Evolutionary conservation across 1,140 invertebrate species (phyloP).

Genomic region (Heterodera schachtii): DNA sequence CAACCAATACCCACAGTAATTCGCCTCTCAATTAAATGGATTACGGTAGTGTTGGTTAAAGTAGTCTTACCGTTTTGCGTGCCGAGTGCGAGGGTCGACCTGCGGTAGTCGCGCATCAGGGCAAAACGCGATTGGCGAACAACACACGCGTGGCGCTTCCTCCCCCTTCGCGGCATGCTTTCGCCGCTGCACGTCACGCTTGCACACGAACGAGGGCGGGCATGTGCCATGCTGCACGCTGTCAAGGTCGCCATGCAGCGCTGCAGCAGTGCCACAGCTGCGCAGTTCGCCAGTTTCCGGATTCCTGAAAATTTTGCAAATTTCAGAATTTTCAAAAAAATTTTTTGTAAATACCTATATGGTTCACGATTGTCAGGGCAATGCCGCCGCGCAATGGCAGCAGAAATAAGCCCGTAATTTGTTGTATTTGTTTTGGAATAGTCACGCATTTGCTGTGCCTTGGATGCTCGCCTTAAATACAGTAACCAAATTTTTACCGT

Average conservation of each 20-base stretch:
- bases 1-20: too few species aligned
- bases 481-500: too few species aligned
- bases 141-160: constrained; percentile 8
- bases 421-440: not conserved
- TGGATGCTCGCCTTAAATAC: not conserved
- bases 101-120: constrained; percentile 7
- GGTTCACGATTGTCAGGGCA: not conserved
- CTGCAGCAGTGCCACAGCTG: not conserved
- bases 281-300: not conserved
- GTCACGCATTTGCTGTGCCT: not conserved
- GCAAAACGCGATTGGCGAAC: constrained; percentile 33
- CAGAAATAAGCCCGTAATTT: too few species aligned
- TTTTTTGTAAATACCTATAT: not conserved
- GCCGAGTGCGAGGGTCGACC: constrained; percentile 18
- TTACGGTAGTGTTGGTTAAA: too few species aligned
- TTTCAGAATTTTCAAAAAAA: too few species aligned
- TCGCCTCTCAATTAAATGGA: too few species aligned
- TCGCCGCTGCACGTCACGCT: not conserved
- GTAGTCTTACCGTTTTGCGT: constrained; percentile 24
- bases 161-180: not conserved
- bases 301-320: not conserved
- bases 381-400: not conserved
- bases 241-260: too few species aligned
- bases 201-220: not conserved
- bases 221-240: not conserved